Base-by-base conservation (phyloP, 1,140 invertebrate genomes). In the Augochlora pura region DNA sequence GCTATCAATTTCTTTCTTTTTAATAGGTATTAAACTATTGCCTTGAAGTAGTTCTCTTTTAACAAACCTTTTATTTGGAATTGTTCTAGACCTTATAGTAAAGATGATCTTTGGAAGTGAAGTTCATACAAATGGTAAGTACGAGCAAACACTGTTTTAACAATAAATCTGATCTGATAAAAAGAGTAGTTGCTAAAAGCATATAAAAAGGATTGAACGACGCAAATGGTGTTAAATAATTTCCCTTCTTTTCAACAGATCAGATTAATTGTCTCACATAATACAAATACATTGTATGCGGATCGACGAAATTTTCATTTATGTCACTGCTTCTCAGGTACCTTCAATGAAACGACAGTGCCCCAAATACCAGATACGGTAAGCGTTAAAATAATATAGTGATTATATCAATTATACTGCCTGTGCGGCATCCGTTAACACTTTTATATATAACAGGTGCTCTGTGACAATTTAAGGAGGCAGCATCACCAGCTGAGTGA, bases 101-200 rank as follows among this genome's bases (percentile, higher is more conserved):
- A 91, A 89, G 77, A 89, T 91, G 57, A 70, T 71, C 66, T 86
- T 89, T 71, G 88, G 91, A 88, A 86, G 91, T 93, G 54, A 86
- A 84, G 86, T 91, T 46, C n/a, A 68, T n/a, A n/a, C n/a, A n/a
- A n/a, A 57, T 57, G 54, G 54, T 25, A 46, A 16, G 12, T 69
- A 23, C 59, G 60, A 18, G 8, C 10, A 23, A 25, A 60, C 5
- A 57, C 4, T n/a, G 7, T n/a, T n/a, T n/a, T n/a, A 8, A 57
- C 2, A 9, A 57, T 21, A 9, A 57, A 57, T 57, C 8, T 57
- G 21, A 54, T 21, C 49, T 7, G 49, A 54, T 54, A 21, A 9
- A 52, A 18, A 18, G 18, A 52, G 3, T n/a, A 6, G 18, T 57
- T 57, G n/a, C 9, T 52, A 16, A 52, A 2, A 12, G 42, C 9